phyloP scores from a whole-genome alignment of 2,888 invertebrate genomes.

The Cecidostiba fungosa region DNA sequence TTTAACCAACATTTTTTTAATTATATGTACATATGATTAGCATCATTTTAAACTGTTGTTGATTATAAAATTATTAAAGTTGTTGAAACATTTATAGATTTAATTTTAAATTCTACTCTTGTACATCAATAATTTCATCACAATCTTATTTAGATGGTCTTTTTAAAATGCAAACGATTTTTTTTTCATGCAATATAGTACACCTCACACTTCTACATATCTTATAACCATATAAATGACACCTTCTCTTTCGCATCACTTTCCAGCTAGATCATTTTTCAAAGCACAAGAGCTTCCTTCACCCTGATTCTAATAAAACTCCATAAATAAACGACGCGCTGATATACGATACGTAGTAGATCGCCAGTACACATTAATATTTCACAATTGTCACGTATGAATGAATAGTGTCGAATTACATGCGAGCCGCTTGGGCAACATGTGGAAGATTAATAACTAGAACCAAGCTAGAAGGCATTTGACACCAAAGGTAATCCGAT shows the following conservation, averaged over 20 bases:
- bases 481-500: slow-evolving; percentile 28
- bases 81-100: too few relatives aligned
- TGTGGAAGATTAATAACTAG: slow-evolving; percentile 27
- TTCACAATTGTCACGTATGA: not conserved
- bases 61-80: too few relatives aligned
- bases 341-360: not conserved
- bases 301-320: not conserved
- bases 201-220: not conserved
- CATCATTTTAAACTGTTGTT: too few relatives aligned
- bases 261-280: not conserved
- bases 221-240: not conserved
- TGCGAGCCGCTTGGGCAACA: not conserved
- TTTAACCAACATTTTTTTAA: too few relatives aligned
- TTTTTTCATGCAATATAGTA: not conserved
- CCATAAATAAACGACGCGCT: not conserved
- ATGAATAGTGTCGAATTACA: slow-evolving; percentile 34
- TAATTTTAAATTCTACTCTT: too few relatives aligned
- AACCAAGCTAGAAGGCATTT: not conserved
- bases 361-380: not conserved
- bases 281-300: not conserved
- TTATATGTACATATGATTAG: too few relatives aligned
- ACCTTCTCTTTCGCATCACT: not conserved
- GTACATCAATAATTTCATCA: too few relatives aligned
- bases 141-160: too few relatives aligned
- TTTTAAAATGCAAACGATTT: too few relatives aligned